Conservation (phyloP, 2,113 vertebrate species). For the Otis tarda region DNA sequence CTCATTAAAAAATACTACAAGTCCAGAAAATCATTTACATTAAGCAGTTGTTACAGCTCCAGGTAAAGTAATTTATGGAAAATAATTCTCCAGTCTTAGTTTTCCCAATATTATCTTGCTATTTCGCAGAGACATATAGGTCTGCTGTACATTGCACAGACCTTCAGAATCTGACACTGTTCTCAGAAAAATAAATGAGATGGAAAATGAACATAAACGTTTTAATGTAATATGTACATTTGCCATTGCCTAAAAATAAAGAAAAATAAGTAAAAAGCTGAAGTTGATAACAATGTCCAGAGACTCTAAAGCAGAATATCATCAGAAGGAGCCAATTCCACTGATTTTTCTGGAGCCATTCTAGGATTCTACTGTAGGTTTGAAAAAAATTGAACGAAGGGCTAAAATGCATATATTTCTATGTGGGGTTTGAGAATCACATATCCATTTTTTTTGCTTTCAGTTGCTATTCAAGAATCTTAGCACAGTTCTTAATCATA, state of each 20-base stretch:
- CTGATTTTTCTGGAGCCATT: neutral
- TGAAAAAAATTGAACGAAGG: neutral
- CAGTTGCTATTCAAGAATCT: neutral
- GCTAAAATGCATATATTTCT: neutral
- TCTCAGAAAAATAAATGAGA: neutral
- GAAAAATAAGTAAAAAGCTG: neutral
- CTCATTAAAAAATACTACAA: neutral
- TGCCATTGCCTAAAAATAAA: neutral
- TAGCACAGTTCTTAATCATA: neutral
- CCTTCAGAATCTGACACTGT: neutral
- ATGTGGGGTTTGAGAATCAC: neutral
- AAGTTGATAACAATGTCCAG: neutral
- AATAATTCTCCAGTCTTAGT: neutral
- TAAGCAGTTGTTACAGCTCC: neutral
- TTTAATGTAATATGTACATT: neutral
- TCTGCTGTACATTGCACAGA: neutral
- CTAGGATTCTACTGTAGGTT: neutral
- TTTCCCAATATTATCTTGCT: neutral
- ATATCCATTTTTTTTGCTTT: neutral
- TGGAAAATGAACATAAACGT: neutral
- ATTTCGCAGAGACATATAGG: neutral
- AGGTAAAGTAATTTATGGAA: constrained; percentile 2
- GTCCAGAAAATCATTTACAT: neutral
- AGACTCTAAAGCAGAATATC: neutral
- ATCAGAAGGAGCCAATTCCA: neutral